Evolutionary conservation across 1,140 invertebrate genomes (phyloP).

Genomic region (Adelges cooleyi): DNA sequence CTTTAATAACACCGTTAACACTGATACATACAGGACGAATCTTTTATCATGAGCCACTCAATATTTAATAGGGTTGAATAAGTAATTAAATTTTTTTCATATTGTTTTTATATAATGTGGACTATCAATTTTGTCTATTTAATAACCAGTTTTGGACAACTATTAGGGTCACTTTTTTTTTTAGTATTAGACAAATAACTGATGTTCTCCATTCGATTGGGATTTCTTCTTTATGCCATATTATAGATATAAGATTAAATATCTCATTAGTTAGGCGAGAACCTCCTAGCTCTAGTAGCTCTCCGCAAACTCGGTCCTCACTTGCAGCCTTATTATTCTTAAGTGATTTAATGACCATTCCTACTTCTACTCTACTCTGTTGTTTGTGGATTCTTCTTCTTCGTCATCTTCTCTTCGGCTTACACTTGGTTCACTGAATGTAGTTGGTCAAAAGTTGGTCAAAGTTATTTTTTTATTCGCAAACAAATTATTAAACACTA

Average conservation of each 20-base stretch:
- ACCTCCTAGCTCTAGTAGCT: not conserved
- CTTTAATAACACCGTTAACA: too few relatives aligned
- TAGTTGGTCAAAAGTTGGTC: not conserved
- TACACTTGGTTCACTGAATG: not conserved
- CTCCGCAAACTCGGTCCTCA: not conserved
- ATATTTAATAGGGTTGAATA: too few relatives aligned
- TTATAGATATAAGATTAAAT: slow-evolving; percentile 11
- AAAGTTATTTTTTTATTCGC: too few relatives aligned
- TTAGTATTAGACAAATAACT: slow-evolving; percentile 3
- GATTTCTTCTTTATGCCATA: slow-evolving; percentile 2
- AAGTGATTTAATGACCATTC: not conserved
- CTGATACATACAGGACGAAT: too few relatives aligned
- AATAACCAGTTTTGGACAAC: too few relatives aligned
- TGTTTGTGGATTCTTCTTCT: not conserved
- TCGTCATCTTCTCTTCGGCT: not conserved
- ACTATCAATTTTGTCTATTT: too few relatives aligned
- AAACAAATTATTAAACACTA: too few relatives aligned
- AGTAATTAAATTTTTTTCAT: too few relatives aligned
- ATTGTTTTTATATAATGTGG: too few relatives aligned
- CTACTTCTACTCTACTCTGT: not conserved
- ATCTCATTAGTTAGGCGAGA: not conserved
- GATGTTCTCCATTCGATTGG: not conserved
- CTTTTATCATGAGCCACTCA: too few relatives aligned
- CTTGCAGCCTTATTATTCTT: slow-evolving; percentile 3
- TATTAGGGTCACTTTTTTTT: slow-evolving; percentile 6